Percentiles rank a stretch among this genome's conserved stretches.
phyloP scores from a whole-genome alignment of 1,140 invertebrate genomes.

The Brachionus rubens region DNA sequence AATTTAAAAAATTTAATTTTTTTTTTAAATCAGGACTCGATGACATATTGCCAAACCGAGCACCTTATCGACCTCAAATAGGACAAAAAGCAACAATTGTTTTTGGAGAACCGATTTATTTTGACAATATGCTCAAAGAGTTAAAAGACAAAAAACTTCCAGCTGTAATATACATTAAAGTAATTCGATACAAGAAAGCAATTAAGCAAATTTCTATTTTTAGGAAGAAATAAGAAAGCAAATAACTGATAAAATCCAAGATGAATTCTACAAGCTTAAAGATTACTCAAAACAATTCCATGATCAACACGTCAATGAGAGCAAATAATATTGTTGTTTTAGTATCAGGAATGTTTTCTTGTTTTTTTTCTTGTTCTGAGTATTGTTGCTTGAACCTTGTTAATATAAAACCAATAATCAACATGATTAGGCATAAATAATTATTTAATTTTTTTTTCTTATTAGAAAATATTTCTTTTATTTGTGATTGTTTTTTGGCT shows the following conservation, averaged over 20 bases:
- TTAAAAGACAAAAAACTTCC: constrained; percentile 23
- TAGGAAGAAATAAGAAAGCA: constrained; percentile 37
- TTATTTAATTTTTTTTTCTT: too few species aligned
- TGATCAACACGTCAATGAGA: constrained; percentile 7
- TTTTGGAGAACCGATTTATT: constrained; percentile 30
- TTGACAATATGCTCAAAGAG: constrained; percentile 24
- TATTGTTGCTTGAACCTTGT: too few species aligned
- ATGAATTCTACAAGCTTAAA: constrained; percentile 40
- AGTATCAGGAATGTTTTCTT: too few species aligned
- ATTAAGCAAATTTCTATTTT: neutral
- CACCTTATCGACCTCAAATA: constrained; percentile 28
- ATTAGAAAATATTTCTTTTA: too few species aligned
- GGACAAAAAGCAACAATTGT: constrained; percentile 36
- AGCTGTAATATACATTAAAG: neutral
- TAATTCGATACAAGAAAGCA: neutral
- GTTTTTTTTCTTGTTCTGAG: too few species aligned
- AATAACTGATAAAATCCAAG: constrained; percentile 37
- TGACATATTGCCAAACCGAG: constrained; percentile 35
- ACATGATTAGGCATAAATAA: too few species aligned
- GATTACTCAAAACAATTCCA: neutral
- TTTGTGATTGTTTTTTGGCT: too few species aligned
- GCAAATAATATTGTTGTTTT: neutral
- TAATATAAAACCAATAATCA: too few species aligned
- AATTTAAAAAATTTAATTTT: constrained; percentile 7
- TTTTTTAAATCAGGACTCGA: constrained; percentile 17